These are phyloP conservation scores for Tinea semifulvella DNA, from an alignment of 2,888 invertebrate genomes.

Conservation along the genomic window DNA sequence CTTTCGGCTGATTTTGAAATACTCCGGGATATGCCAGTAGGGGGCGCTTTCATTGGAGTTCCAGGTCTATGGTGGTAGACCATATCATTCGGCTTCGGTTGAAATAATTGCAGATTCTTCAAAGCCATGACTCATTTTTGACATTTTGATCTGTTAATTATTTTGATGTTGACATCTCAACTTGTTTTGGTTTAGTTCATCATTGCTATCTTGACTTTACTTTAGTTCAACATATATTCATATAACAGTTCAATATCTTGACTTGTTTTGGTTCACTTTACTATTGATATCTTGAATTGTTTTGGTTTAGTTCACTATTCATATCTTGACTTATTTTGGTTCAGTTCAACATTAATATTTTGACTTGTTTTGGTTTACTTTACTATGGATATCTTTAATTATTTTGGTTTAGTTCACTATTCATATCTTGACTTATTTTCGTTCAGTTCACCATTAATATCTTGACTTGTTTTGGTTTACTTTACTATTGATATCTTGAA, in stretches of 20 bases:
- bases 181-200: not conserved
- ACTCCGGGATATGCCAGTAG: constrained; percentile 40
- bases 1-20: constrained; percentile 56
- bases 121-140: constrained; percentile 38
- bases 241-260: not conserved
- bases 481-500: not conserved
- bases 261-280: not conserved
- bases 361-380: too few relatives aligned
- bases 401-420: too few relatives aligned
- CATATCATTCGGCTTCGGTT: constrained; percentile 38
- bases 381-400: too few relatives aligned
- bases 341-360: too few relatives aligned
- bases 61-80: constrained; percentile 41
- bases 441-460: too few relatives aligned
- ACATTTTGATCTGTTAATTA: not conserved
- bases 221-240: too few relatives aligned
- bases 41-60: constrained; percentile 51
- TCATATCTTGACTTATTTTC: too few relatives aligned
- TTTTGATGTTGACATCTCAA: not conserved
- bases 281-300: not conserved
- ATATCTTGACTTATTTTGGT: not conserved
- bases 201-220: not conserved
- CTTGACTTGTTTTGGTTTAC: not conserved
- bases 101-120: constrained; percentile 50
- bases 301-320: too few relatives aligned